Percentiles rank a stretch among this genome's conserved stretches.
phyloP scores from a whole-genome alignment of 2,113 vertebrate species.

The Alosa alosa region DNA sequence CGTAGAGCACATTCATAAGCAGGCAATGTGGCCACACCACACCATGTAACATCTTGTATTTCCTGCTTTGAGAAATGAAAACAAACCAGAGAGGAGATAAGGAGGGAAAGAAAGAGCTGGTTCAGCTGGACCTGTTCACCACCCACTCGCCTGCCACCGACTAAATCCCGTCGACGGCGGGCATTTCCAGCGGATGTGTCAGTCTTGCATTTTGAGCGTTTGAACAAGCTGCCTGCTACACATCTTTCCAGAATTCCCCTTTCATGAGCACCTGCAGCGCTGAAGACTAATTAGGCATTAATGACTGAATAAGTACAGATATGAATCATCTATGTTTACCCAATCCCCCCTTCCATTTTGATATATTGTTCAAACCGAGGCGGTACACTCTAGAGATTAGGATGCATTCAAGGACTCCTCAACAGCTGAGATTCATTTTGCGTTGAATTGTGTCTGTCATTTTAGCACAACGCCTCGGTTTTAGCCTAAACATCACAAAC shows the following conservation, averaged over 20 bases:
- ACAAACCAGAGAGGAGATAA: constrained; percentile 11
- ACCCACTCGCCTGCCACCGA: neutral
- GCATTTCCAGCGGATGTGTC: constrained; percentile 19
- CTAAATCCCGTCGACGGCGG: neutral
- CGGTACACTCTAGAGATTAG: constrained; percentile 13
- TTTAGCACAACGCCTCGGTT: neutral
- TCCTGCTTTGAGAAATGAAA: constrained; percentile 24
- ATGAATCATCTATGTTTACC: constrained; percentile 47
- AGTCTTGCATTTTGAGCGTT: constrained; percentile 11
- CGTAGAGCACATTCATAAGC: neutral
- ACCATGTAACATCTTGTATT: constrained; percentile 8
- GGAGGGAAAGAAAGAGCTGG: constrained; percentile 2
- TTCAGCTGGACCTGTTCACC: neutral
- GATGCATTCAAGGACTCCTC: constrained; percentile 5
- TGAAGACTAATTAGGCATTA: constrained; percentile 41
- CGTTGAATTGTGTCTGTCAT: neutral
- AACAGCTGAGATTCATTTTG: neutral
- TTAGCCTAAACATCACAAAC: neutral
- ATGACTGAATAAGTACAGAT: constrained; percentile 45
- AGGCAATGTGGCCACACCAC: neutral
- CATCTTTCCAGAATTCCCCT: constrained; percentile 25
- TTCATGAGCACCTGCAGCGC: constrained; percentile 42
- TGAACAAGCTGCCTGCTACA: neutral
- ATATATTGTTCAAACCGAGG: constrained; percentile 13
- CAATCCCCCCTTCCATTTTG: constrained; percentile 23